These are phyloP conservation scores for Ferdinandea cuprea DNA, from an alignment of 2,888 invertebrate genomes.

Conservation along the genomic window DNA sequence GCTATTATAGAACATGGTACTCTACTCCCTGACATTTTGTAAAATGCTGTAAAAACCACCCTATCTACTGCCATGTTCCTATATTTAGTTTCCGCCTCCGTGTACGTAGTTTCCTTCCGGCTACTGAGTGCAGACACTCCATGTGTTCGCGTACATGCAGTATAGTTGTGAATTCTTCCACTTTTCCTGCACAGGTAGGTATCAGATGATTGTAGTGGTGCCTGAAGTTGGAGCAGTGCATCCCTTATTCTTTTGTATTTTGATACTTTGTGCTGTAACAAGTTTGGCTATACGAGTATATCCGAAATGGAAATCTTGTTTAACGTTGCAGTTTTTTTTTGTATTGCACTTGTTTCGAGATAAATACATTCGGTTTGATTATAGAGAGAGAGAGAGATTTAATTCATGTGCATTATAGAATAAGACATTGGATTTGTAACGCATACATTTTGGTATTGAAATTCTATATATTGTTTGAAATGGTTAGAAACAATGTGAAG, in stretches of 20 bases:
- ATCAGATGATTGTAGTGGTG: conserved; percentile 16
- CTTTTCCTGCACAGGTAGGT: conserved; percentile 3
- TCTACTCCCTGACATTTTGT: conserved; percentile 10
- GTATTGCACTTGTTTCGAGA: neutral
- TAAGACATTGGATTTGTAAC: neutral
- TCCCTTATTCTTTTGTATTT: conserved; percentile 28
- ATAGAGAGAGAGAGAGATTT: neutral
- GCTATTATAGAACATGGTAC: conserved; percentile 40
- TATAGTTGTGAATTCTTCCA: conserved; percentile 25
- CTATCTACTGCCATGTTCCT: conserved; percentile 15
- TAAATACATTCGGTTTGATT: conserved; percentile 7
- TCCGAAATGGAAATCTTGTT: conserved; percentile 27
- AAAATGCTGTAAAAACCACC: conserved; percentile 7
- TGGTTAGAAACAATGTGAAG: too few species aligned
- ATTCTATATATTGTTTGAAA: too few species aligned
- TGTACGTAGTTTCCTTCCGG: conserved; percentile 56
- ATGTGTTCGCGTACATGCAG: conserved; percentile 15
- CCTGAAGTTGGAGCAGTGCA: neutral
- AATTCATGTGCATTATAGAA: too few species aligned
- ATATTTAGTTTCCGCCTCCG: conserved; percentile 54
- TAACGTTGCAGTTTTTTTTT: conserved; percentile 34
- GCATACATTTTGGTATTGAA: neutral
- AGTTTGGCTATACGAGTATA: conserved; percentile 23
- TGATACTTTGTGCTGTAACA: conserved; percentile 10
- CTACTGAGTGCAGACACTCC: conserved; percentile 40